phyloP scores from a whole-genome alignment of 2,888 invertebrate species.

The Oxycera nigricornis region DNA sequence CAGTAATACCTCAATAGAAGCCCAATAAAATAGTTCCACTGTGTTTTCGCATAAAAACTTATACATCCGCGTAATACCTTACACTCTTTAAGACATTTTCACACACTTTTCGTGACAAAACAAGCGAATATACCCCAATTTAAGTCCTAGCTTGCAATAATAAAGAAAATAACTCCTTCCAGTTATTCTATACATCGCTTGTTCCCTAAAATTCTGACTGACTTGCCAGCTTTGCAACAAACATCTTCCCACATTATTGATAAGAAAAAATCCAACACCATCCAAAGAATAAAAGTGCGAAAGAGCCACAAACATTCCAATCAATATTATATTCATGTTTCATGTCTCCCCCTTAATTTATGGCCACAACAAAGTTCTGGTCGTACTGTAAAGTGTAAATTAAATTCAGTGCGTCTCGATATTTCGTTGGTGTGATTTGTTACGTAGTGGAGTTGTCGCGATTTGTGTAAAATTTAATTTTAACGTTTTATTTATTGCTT shows the following conservation, averaged over 20 bases:
- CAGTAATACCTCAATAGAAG: too few relatives aligned
- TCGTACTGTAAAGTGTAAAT: background rate
- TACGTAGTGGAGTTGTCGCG: background rate
- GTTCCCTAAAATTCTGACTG: too few relatives aligned
- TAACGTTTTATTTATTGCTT: background rate
- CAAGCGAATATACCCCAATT: too few relatives aligned
- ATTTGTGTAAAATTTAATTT: background rate
- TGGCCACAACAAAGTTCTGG: background rate
- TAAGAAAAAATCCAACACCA: background rate
- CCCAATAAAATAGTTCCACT: too few relatives aligned
- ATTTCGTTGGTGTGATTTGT: background rate
- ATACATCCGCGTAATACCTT: too few relatives aligned
- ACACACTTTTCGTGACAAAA: too few relatives aligned
- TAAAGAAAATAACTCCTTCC: too few relatives aligned
- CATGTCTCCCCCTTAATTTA: background rate
- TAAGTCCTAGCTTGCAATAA: too few relatives aligned
- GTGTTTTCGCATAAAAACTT: too few relatives aligned
- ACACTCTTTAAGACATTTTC: too few relatives aligned
- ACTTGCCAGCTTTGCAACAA: background rate
- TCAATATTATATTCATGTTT: background rate
- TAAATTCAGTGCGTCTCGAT: constrained; percentile 2
- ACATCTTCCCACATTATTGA: background rate
- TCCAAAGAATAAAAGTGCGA: background rate
- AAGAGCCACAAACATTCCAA: background rate
- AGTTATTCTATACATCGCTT: too few relatives aligned